A percentile compares a stretch with the other conserved stretches of the same genome.
phyloP scores from a whole-genome alignment of 2,113 vertebrate genomes.

The Monopterus albus region DNA sequence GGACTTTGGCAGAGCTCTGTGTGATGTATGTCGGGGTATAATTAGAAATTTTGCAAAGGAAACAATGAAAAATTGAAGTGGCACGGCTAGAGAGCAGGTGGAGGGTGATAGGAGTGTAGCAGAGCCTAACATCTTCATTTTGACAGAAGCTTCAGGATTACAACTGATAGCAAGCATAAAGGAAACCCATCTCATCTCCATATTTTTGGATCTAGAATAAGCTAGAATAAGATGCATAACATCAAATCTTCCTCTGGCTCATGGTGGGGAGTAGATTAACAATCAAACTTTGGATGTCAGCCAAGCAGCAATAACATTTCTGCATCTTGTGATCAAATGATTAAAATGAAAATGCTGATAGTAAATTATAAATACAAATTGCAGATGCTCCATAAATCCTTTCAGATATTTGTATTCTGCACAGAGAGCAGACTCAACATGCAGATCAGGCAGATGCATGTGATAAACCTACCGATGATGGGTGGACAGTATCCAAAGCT shows the following conservation, averaged over 20 bases:
- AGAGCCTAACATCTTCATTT: constrained; percentile 7
- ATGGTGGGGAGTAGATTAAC: not conserved
- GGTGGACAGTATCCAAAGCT: constrained; percentile 32
- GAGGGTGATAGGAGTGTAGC: constrained; percentile 7
- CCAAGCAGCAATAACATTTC: not conserved
- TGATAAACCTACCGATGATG: constrained; percentile 66
- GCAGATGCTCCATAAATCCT: not conserved
- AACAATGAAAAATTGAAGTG: constrained; percentile 9
- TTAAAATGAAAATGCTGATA: not conserved
- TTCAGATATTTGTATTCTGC: not conserved
- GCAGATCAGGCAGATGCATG: constrained; percentile 41
- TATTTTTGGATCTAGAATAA: constrained; percentile 8
- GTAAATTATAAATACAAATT: not conserved
- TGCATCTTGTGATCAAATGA: not conserved
- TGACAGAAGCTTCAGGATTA: not conserved
- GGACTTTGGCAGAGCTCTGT: constrained; percentile 21
- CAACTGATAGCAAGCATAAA: not conserved
- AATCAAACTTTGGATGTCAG: constrained; percentile 44
- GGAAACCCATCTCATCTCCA: not conserved
- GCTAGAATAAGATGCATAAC: not conserved
- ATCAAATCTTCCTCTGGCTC: not conserved
- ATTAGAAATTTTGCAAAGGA: not conserved
- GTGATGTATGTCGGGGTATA: not conserved
- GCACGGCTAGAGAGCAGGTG: not conserved
- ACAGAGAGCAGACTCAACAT: constrained; percentile 35